phyloP scores from a whole-genome alignment of 2,888 invertebrate genomes.

The Drosophila nr. medialis region DNA sequence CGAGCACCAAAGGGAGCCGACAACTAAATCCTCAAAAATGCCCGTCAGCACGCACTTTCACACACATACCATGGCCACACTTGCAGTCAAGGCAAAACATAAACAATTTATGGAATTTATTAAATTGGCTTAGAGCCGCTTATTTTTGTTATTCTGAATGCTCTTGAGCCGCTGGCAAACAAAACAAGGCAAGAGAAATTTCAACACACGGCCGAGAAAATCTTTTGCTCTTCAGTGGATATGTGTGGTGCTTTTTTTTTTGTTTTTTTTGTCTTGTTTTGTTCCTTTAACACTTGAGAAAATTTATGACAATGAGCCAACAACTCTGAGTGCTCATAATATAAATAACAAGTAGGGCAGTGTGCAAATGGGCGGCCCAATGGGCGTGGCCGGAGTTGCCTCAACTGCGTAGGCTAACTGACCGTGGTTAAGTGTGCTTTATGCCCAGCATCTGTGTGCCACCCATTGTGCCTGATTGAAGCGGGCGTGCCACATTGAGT shows the following conservation, averaged over 20 bases:
- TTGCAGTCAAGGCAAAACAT: conserved; percentile 45
- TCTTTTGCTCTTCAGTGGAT: conserved; percentile 40
- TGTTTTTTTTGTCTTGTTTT: conserved; percentile 18
- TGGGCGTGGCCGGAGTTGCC: conserved; percentile 53
- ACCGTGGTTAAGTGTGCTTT: conserved; percentile 71
- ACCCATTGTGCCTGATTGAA: conserved; percentile 62
- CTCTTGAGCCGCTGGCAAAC: conserved; percentile 50
- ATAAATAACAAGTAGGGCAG: conserved; percentile 75
- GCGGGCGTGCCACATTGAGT: conserved; percentile 36
- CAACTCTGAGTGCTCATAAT: conserved; percentile 79
- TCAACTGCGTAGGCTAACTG: conserved; percentile 58
- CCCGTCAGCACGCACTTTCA: conserved; percentile 21
- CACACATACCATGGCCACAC: conserved; percentile 15
- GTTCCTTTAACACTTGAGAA: conserved; percentile 68
- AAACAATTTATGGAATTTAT: conserved; percentile 82
- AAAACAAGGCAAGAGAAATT: conserved; percentile 28
- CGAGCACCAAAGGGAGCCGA: conserved; percentile 29
- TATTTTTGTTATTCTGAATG: conserved; percentile 51
- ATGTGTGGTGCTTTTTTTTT: conserved; percentile 5
- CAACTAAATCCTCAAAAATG: conserved; percentile 36
- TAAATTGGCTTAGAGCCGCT: conserved; percentile 76
- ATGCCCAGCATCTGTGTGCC: conserved; percentile 55
- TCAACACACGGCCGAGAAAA: conserved; percentile 51
- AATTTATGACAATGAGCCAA: conserved; percentile 79
- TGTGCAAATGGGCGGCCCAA: conserved; percentile 46